Conservation (phyloP, 2,888 invertebrate species). For the Xiphydria camelus region DNA sequence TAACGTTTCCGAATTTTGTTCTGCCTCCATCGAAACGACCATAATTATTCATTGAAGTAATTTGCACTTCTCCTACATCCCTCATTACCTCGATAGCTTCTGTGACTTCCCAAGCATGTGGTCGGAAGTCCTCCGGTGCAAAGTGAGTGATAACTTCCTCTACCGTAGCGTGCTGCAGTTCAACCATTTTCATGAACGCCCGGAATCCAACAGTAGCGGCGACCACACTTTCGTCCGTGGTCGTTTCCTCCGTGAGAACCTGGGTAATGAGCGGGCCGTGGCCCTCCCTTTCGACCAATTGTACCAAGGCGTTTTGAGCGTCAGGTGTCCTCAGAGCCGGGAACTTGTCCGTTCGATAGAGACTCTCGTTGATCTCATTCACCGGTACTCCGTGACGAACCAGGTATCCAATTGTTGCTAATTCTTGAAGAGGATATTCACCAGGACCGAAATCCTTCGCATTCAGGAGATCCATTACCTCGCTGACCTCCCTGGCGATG, state of each 20-base stretch:
- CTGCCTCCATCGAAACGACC: too few species aligned
- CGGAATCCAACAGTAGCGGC: constrained; percentile 83
- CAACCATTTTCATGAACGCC: constrained; percentile 85
- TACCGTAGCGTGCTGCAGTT: constrained; percentile 76
- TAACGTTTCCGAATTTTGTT: too few species aligned
- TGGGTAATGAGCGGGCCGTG: constrained; percentile 80
- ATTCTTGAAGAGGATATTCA: constrained; percentile 75
- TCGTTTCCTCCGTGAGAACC: constrained; percentile 78
- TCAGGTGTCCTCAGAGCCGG: constrained; percentile 78
- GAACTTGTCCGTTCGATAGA: constrained; percentile 79
- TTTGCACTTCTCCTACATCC: not conserved
- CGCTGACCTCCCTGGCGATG: constrained; percentile 74
- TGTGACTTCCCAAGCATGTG: constrained; percentile 78
- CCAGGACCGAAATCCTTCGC: constrained; percentile 81
- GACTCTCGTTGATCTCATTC: constrained; percentile 71
- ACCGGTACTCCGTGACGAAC: constrained; percentile 76
- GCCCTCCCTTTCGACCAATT: constrained; percentile 82
- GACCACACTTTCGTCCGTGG: constrained; percentile 74
- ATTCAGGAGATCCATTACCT: constrained; percentile 73
- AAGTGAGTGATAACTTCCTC: constrained; percentile 84
- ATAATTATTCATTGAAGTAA: too few species aligned
- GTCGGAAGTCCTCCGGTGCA: constrained; percentile 81
- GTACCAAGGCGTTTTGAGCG: constrained; percentile 82
- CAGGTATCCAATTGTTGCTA: constrained; percentile 81
- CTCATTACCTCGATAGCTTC: constrained; percentile 67